Conservation (phyloP, 2,888 invertebrate species). For the Tetragonula carbonaria region DNA sequence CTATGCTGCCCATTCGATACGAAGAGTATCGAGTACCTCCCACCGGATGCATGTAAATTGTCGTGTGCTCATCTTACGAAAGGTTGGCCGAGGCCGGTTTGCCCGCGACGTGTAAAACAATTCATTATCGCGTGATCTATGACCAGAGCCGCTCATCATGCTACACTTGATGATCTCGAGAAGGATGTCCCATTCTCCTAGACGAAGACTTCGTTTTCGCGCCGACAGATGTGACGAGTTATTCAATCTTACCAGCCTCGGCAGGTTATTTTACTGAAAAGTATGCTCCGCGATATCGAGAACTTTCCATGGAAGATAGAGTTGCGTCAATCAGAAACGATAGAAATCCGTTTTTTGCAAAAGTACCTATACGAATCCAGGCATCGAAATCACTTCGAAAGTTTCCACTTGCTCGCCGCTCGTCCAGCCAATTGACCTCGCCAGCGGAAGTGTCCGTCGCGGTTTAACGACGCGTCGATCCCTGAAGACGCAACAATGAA, state of each 20-base stretch:
- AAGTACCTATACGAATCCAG: background rate
- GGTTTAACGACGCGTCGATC: background rate
- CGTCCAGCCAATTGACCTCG: background rate
- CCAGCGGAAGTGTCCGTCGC: background rate
- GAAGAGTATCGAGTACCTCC: conserved; percentile 55
- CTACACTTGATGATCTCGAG: conserved; percentile 79
- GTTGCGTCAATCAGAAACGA: background rate
- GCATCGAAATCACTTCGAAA: conserved; percentile 21
- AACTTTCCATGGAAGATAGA: background rate
- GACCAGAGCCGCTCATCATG: conserved; percentile 82
- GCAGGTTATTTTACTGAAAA: too few species aligned
- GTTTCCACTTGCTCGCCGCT: background rate
- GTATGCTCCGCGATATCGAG: background rate
- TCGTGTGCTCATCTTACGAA: conserved; percentile 57
- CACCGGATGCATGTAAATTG: conserved; percentile 55
- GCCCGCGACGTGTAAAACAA: conserved; percentile 82
- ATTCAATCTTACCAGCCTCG: too few species aligned
- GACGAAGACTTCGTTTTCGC: too few species aligned
- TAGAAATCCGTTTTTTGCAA: background rate
- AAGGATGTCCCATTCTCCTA: conserved; percentile 40
- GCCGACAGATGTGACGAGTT: too few species aligned
- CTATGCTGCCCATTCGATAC: conserved; percentile 31
- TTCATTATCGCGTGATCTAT: conserved; percentile 80
- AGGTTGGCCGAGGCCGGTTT: conserved; percentile 65
- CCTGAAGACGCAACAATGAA: conserved; percentile 15